Conservation (phyloP, 2,113 vertebrate species). For the Ailuropoda melanoleuca region DNA sequence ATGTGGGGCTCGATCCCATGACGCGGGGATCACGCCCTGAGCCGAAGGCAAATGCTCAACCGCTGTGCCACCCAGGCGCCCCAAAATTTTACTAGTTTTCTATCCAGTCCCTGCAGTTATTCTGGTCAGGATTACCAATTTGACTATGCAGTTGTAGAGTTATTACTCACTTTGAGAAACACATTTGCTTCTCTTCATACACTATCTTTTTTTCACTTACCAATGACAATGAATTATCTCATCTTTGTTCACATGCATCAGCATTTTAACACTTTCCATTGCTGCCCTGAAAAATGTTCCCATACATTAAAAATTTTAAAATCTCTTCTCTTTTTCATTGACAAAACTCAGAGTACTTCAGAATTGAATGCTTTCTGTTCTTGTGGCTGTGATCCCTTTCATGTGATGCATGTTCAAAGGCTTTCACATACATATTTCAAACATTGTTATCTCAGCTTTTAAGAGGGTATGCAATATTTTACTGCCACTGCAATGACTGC, state of each 20-base stretch:
- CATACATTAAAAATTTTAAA: neutral
- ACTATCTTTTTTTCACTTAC: neutral
- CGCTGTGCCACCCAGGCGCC: no score
- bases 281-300: neutral
- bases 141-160: neutral
- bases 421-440: constrained; percentile 55
- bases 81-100: constrained; percentile 25
- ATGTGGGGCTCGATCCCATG: no score
- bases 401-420: neutral
- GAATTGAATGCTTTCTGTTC: neutral
- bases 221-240: neutral
- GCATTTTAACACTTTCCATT: neutral
- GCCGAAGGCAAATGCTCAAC: no score
- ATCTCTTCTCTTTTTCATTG: neutral
- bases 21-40: no score
- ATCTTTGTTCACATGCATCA: neutral
- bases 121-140: neutral
- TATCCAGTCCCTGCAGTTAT: neutral
- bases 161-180: neutral
- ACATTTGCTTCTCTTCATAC: neutral
- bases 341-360: neutral
- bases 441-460: constrained; percentile 29
- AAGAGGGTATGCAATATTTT: constrained; percentile 26
- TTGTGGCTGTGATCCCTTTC: neutral
- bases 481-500: constrained; percentile 23